Evolutionary conservation across 2,888 invertebrate genomes (phyloP).

Genomic region (Rhopalosiphum nymphaeae): DNA sequence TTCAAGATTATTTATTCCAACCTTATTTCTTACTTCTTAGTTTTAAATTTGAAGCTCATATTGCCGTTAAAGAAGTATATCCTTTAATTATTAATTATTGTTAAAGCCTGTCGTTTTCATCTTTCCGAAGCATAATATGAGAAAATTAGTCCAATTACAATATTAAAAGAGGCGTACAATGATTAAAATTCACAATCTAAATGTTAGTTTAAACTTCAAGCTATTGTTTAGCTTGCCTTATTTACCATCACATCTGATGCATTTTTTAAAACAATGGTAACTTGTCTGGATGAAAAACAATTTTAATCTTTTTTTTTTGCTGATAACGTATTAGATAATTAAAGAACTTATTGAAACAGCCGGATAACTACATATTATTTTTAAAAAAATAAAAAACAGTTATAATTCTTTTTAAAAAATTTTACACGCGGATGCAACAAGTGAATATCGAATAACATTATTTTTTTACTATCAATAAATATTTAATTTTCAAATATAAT

Average conservation of each 20-base stretch:
- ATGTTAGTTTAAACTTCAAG: not conserved
- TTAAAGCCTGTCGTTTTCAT: not conserved
- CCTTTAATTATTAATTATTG: not conserved
- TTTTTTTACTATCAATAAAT: not conserved
- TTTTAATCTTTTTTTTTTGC: not conserved
- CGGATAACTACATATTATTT: too few species aligned
- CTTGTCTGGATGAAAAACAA: not conserved
- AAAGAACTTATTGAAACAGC: not conserved
- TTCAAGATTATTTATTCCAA: not conserved
- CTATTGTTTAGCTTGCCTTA: not conserved
- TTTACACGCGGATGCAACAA: not conserved
- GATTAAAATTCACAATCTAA: not conserved
- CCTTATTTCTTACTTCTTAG: not conserved
- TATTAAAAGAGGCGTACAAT: not conserved
- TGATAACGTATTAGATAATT: not conserved
- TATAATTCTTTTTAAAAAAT: not conserved
- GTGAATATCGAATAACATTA: not conserved
- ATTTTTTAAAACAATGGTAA: not conserved
- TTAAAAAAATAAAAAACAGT: not conserved
- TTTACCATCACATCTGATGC: not conserved
- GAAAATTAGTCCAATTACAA: not conserved
- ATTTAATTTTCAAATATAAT: not conserved
- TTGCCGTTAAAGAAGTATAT: not conserved
- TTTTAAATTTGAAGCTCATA: not conserved
- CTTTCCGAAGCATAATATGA: not conserved